These are phyloP conservation scores for Cuculus canorus DNA, from an alignment of 2,797 vertebrate species.

Conservation along the genomic window DNA sequence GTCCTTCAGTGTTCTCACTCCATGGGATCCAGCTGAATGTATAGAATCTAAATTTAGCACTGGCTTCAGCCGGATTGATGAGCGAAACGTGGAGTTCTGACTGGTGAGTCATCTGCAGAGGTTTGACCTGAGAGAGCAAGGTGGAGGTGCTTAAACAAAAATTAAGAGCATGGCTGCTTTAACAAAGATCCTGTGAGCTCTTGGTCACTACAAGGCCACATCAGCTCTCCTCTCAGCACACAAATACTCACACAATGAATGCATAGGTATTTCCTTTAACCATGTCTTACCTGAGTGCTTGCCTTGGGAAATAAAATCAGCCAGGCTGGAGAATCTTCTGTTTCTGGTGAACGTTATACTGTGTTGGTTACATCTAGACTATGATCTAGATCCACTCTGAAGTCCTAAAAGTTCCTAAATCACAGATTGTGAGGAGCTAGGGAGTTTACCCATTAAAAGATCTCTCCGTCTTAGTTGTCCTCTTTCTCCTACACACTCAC, in stretches of 20 bases:
- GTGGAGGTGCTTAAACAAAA: background rate
- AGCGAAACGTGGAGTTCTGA: background rate
- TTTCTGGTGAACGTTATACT: background rate
- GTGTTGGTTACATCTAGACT: background rate
- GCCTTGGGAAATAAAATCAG: background rate
- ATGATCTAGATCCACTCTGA: background rate
- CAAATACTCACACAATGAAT: background rate
- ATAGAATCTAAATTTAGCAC: background rate
- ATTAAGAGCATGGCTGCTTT: background rate
- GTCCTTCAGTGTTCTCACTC: background rate
- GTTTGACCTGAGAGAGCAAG: background rate
- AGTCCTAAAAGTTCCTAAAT: background rate
- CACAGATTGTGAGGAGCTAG: background rate
- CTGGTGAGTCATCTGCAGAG: background rate
- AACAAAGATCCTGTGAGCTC: background rate
- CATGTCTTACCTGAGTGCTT: background rate
- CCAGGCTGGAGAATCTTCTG: background rate
- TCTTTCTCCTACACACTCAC: background rate
- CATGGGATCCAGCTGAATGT: background rate
- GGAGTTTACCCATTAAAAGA: background rate
- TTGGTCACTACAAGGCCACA: background rate
- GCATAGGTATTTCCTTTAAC: background rate
- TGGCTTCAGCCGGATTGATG: background rate
- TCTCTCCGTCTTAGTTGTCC: background rate
- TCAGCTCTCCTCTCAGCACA: background rate